Evolutionary conservation across 2,113 vertebrate genomes (phyloP).

Genomic region (Elaphurus davidianus): DNA sequence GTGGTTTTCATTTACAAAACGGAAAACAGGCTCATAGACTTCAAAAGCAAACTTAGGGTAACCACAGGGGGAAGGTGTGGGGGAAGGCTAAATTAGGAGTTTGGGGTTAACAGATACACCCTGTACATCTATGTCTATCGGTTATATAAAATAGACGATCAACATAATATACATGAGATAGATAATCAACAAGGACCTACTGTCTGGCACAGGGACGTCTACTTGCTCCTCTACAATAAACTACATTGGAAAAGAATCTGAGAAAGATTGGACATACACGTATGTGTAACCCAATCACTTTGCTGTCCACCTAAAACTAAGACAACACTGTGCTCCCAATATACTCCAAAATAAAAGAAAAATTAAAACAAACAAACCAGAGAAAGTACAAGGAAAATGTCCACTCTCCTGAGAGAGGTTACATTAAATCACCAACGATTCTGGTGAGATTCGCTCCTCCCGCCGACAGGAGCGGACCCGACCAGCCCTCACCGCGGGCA

Average conservation of each 20-base stretch:
- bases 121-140: background rate
- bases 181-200: background rate
- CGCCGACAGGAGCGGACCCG: rapidly evolving
- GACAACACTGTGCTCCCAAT: background rate
- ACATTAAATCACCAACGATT: rapidly evolving
- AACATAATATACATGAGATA: background rate
- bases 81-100: background rate
- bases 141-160: rapidly evolving
- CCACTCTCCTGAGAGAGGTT: background rate
- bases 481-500: rapidly evolving
- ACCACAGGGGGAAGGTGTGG: background rate
- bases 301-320: background rate
- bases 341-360: background rate
- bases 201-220: background rate
- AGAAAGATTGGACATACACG: rapidly evolving
- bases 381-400: background rate
- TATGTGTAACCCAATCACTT: rapidly evolving
- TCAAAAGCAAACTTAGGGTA: background rate
- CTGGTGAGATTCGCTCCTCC: rapidly evolving
- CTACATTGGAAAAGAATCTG: background rate
- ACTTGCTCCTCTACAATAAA: background rate
- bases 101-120: background rate
- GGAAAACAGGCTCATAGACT: background rate
- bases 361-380: background rate
- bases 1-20: background rate